Evolutionary conservation across 2,797 vertebrate genomes (phyloP).

Genomic region (Xiphophorus birchmanni): DNA sequence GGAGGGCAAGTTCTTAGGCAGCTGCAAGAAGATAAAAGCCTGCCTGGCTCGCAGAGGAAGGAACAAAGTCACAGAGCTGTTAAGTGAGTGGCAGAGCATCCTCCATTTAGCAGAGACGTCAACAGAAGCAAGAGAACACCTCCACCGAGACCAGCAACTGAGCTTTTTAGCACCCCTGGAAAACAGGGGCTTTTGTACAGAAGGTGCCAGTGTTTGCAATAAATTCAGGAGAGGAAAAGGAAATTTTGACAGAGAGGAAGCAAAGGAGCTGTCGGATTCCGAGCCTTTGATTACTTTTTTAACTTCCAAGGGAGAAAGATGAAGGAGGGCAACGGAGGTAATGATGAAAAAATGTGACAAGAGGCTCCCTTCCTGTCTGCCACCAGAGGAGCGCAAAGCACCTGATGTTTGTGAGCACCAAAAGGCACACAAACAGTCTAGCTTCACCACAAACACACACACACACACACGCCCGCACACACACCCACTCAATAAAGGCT

Average conservation of each 20-base stretch:
- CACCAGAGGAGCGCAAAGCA: constrained; percentile 33
- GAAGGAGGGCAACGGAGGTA: constrained; percentile 60
- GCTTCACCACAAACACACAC: constrained; percentile 11
- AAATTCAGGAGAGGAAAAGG: constrained; percentile 36
- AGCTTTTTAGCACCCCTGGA: constrained; percentile 45
- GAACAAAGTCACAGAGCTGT: constrained; percentile 32
- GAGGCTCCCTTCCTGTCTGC: constrained; percentile 51
- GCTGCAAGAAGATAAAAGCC: constrained; percentile 54
- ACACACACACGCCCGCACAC: not conserved
- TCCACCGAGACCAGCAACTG: constrained; percentile 38
- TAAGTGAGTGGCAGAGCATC: constrained; percentile 60
- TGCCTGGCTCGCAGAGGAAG: constrained; percentile 36
- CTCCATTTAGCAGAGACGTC: constrained; percentile 57
- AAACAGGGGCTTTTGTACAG: constrained; percentile 39
- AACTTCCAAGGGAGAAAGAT: constrained; percentile 60
- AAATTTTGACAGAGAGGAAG: constrained; percentile 29
- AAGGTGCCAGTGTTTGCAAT: constrained; percentile 48
- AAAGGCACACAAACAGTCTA: constrained; percentile 24
- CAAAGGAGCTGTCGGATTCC: constrained; percentile 43
- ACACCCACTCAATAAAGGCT: constrained; percentile 13
- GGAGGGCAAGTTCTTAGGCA: constrained; percentile 20
- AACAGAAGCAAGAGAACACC: constrained; percentile 40
- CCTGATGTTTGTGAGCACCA: constrained; percentile 38
- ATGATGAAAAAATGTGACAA: constrained; percentile 67
- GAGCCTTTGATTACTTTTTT: constrained; percentile 70